Evolutionary conservation across 1,140 invertebrate species (phyloP), one percentile per base, ranked within the genome.

Genomic region (Limonius californicus): DNA sequence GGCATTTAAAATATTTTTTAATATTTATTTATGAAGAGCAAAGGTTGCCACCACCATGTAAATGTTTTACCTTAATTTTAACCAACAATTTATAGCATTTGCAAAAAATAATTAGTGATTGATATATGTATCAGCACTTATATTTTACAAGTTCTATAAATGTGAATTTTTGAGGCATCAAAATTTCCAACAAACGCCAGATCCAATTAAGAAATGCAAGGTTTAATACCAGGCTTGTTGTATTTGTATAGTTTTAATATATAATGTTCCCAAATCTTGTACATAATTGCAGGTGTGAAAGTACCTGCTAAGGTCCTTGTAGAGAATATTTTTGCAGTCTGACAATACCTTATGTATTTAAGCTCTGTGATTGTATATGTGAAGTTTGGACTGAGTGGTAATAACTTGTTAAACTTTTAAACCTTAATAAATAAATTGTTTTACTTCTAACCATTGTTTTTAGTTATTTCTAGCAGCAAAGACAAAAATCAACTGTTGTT

Each of bases 271-370:
- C 23, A 4, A 4, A 9, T 27, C 3, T 16, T 54, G 50, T 54
- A 54, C n/a, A 45, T 45, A 45, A 15, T 45, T 54, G 16, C 50
- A 54, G 50, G 6, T 54, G 23, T 27, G 23, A 16, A 54, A 23
- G 6, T 14, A 23, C 21, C 56, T 43, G 39, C 12, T 39, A 57
- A 14, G 16, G 64, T 43, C 63, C 66, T 68, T 71, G 70, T 71
- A 71, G 62, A 71, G 69, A 59, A 72, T 74, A 74, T 74, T 74
- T 74, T 74, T 74, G 68, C 70, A 73, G 69, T 59, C 66, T 58
- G 72, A 74, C 72, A 74, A 74, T 74, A 74, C 68, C 55, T 62
- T 42, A 62, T 27, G 57, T 62, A 59, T 62, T 65, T 65, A 23
- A 65, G 62, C 61, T 65, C 64, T 59, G 64, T 65, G 60, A 62